Percentiles rank a stretch among this genome's conserved stretches.
These are phyloP conservation scores for Drosophila serrata DNA, from an alignment of 1,140 invertebrate genomes.

Conservation along the genomic window DNA sequence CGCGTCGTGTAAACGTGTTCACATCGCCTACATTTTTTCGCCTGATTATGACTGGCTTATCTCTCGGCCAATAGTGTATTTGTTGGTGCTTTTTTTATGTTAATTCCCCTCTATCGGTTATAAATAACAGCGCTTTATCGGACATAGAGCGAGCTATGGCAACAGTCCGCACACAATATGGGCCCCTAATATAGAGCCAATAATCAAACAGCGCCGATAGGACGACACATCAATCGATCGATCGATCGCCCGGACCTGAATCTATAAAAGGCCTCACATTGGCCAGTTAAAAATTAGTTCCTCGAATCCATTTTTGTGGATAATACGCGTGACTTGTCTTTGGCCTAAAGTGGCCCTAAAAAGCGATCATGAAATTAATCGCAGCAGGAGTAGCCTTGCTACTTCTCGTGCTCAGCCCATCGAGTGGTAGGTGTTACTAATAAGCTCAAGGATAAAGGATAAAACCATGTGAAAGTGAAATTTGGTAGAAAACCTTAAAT, in stretches of 20 bases:
- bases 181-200: conserved; percentile 44
- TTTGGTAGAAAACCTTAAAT: too few relatives aligned
- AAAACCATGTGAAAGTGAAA: conserved; percentile 7
- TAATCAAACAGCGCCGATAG: conserved; percentile 44
- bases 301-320: conserved; percentile 44
- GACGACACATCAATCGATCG: conserved; percentile 43
- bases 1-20: conserved; percentile 41
- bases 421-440: conserved; percentile 33
- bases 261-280: conserved; percentile 35
- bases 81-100: conserved; percentile 50
- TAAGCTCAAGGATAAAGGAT: conserved; percentile 5
- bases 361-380: conserved; percentile 42
- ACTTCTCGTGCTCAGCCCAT: conserved; percentile 31
- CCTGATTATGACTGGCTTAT: conserved; percentile 50
- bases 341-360: conserved; percentile 22
- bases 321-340: conserved; percentile 28
- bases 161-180: conserved; percentile 40
- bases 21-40: conserved; percentile 25
- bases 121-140: conserved; percentile 52
- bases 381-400: conserved; percentile 43
- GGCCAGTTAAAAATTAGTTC: conserved; percentile 37
- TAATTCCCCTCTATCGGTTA: conserved; percentile 50
- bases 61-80: conserved; percentile 12
- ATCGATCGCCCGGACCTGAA: neutral
- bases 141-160: conserved; percentile 44